These are phyloP conservation scores for Glareola pratincola DNA, from an alignment of 2,113 vertebrate genomes.

Conservation along the genomic window DNA sequence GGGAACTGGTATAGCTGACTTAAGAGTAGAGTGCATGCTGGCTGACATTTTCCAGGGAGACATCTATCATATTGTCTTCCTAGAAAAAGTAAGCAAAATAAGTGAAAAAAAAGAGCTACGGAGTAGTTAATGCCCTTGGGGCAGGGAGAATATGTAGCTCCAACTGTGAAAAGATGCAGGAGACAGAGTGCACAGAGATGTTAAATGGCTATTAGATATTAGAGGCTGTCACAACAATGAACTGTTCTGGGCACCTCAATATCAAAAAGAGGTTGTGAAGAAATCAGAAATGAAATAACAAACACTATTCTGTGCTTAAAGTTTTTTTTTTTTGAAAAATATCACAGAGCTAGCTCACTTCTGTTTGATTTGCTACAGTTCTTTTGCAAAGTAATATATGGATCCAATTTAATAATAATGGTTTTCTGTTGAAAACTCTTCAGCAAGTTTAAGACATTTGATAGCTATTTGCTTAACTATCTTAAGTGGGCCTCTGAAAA, in stretches of 20 bases:
- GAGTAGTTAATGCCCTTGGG: neutral
- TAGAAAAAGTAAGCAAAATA: neutral
- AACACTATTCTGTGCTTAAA: neutral
- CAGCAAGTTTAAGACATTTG: neutral
- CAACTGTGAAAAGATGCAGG: neutral
- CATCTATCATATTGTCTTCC: neutral
- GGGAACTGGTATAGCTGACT: neutral
- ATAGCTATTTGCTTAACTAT: neutral
- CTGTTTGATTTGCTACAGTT: neutral
- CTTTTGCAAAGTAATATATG: neutral
- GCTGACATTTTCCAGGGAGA: neutral
- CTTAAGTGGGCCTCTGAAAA: neutral
- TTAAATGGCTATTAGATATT: neutral
- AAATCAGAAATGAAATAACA: constrained; percentile 1
- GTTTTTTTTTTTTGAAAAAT: neutral
- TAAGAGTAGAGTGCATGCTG: neutral
- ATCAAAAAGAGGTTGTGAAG: neutral
- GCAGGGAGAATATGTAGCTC: neutral
- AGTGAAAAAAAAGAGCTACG: neutral
- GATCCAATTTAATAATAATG: neutral
- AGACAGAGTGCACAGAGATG: neutral
- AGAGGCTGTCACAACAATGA: neutral
- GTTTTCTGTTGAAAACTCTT: neutral
- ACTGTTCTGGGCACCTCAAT: neutral
- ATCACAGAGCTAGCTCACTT: neutral